Percentiles rank a stretch among this genome's conserved stretches.
Conservation (phyloP, 2,797 vertebrate species). For the Netta rufina region DNA sequence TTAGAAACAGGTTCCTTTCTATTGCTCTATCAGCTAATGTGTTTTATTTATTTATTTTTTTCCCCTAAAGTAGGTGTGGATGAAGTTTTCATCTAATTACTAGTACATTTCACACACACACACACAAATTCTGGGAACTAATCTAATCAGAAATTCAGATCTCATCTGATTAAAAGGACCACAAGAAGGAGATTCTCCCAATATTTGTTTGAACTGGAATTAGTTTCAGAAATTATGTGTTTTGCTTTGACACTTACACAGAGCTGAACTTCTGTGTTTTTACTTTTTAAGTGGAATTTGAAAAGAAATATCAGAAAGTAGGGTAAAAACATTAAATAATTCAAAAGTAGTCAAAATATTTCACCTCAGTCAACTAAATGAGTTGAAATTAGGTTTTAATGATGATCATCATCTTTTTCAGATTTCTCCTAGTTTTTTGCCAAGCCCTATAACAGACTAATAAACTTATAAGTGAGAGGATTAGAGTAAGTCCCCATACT, state of each 20-base stretch:
- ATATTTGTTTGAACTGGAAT: background rate
- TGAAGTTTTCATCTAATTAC: conserved; percentile 44
- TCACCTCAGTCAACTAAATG: background rate
- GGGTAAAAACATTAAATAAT: background rate
- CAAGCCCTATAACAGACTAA: background rate
- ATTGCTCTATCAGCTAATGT: background rate
- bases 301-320: background rate
- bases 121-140: conserved; percentile 31
- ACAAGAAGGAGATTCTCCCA: conserved; percentile 20
- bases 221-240: background rate
- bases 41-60: background rate
- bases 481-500: background rate
- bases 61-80: rapidly evolving
- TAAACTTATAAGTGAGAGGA: background rate
- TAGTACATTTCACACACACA: background rate
- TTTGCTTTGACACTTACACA: conserved; percentile 6
- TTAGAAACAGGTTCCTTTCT: background rate
- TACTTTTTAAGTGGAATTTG: background rate
- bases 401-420: background rate
- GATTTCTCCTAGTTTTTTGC: background rate
- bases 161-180: conserved; percentile 54
- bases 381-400: background rate
- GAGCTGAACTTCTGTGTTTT: background rate
- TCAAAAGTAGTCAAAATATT: background rate
- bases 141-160: conserved; percentile 63